Conservation (phyloP, 2,888 invertebrate species). For the Margaritifera margaritifera region DNA sequence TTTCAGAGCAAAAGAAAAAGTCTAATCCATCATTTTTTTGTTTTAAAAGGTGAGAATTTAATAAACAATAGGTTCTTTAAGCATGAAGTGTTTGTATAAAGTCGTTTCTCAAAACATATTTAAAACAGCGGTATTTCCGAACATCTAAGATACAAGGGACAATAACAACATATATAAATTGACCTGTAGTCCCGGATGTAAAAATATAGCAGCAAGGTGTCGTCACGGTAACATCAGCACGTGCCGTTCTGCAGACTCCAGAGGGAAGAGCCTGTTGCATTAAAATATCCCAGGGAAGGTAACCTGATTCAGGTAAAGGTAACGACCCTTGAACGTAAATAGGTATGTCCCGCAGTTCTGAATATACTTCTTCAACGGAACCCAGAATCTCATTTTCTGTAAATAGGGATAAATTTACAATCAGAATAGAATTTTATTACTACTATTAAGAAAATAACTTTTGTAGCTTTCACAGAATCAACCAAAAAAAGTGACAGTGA, state of each 20-base stretch:
- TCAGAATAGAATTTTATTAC: no score
- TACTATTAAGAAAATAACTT: no score
- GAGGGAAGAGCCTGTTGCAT: constrained; percentile 40
- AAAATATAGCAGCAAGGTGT: constrained; percentile 88
- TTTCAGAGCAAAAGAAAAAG: no score
- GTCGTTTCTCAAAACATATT: no score
- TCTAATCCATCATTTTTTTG: no score
- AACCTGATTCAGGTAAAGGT: constrained; percentile 22
- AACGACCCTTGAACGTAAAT: constrained; percentile 47
- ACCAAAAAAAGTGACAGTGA: no score
- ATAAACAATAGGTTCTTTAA: no score
- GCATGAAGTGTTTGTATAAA: no score
- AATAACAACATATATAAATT: neutral
- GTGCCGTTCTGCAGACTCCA: constrained; percentile 31
- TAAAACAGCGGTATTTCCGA: no score
- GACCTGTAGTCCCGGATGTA: constrained; percentile 80
- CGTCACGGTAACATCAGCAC: constrained; percentile 29
- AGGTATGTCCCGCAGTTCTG: constrained; percentile 42
- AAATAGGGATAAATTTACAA: neutral
- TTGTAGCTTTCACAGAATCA: no score
- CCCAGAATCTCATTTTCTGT: constrained; percentile 51
- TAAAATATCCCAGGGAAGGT: constrained; percentile 51
- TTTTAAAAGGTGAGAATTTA: no score
- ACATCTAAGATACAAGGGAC: no score
- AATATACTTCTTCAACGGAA: constrained; percentile 48